These are phyloP conservation scores for Coregonus ussuriensis DNA, from an alignment of 2,797 vertebrate genomes.

Conservation along the genomic window DNA sequence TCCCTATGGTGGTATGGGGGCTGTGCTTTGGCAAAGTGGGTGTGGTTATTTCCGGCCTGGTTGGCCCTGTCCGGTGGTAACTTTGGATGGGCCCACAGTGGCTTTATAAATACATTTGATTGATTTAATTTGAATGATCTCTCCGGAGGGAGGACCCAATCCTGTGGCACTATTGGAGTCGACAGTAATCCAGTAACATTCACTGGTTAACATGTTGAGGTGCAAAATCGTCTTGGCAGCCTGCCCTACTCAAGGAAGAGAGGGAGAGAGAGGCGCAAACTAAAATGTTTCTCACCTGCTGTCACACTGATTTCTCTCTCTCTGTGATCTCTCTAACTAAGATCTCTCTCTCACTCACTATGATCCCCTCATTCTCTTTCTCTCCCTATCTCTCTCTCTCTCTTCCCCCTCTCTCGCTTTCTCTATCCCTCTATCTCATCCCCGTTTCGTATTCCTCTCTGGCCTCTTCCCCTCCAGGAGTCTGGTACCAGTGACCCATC, in stretches of 20 bases:
- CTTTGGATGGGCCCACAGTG: no score
- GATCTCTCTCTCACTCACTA: background rate
- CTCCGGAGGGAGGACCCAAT: no score
- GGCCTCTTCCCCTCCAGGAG: conserved; percentile 68
- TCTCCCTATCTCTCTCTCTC: background rate
- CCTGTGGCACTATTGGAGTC: conserved; percentile 1
- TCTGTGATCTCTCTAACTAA: no score
- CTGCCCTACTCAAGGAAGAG: background rate
- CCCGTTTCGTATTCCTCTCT: background rate
- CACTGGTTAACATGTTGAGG: background rate
- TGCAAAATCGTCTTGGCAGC: background rate
- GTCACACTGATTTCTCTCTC: no score
- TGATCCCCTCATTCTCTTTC: background rate
- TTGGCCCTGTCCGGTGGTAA: no score
- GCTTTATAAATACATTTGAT: no score
- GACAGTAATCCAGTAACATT: background rate
- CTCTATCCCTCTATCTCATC: background rate
- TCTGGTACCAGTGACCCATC: conserved; percentile 90
- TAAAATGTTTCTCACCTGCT: background rate
- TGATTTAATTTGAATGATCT: no score
- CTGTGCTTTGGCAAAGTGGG: no score
- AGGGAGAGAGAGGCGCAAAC: no score
- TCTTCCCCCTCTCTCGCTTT: conserved; percentile 1
- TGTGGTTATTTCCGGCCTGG: no score
- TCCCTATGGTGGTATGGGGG: no score